Conservation (phyloP, 2,797 vertebrate species). For the Tragopan temminckii region DNA sequence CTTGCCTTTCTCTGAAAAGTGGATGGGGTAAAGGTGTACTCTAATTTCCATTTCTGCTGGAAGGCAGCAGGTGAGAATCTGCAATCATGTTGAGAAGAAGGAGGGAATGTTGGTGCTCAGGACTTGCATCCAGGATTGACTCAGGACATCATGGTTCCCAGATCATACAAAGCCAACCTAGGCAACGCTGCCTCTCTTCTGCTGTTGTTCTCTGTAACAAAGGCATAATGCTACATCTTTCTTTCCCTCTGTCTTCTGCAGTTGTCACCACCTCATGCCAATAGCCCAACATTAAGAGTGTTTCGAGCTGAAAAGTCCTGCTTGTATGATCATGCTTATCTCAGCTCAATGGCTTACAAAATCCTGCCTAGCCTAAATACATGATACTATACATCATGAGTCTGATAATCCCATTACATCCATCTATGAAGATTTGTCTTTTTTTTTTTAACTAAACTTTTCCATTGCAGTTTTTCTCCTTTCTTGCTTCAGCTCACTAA, state of each 20-base stretch:
- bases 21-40: accelerated
- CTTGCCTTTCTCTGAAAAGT: neutral
- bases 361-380: neutral
- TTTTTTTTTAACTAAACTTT: conserved; percentile 12
- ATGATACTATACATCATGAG: neutral
- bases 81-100: neutral
- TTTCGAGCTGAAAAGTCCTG: conserved; percentile 16
- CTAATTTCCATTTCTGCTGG: neutral
- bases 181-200: neutral
- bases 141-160: accelerated
- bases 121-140: accelerated
- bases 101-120: accelerated
- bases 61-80: neutral
- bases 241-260: conserved; percentile 8
- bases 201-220: neutral
- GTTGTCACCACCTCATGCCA: conserved; percentile 26
- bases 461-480: conserved; percentile 33
- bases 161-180: neutral
- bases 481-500: conserved; percentile 50
- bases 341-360: conserved; percentile 46
- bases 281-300: neutral
- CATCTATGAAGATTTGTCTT: neutral
- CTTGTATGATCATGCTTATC: neutral
- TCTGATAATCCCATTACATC: neutral
- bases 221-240: neutral